Conservation (phyloP, 2,797 vertebrate species). For the Notamacropus eugenii region DNA sequence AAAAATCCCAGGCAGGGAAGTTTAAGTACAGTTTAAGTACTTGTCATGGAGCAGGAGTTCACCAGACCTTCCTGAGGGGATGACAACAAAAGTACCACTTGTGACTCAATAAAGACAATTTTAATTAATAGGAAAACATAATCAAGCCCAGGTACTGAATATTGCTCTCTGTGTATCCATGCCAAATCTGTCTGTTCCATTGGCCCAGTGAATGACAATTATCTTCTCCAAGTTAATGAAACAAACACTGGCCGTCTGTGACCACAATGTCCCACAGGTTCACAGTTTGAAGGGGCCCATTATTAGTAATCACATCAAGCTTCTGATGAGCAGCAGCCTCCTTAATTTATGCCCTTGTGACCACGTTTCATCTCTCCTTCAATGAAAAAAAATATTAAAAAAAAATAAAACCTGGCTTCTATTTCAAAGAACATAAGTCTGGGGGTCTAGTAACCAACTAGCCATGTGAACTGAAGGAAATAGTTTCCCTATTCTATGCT, state of each 20-base stretch:
- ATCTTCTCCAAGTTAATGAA: conserved; percentile 40
- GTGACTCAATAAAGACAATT: neutral
- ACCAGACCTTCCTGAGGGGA: conserved; percentile 3
- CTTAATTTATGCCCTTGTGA: neutral
- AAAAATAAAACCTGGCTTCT: neutral
- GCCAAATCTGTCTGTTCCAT: neutral
- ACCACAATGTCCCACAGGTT: neutral
- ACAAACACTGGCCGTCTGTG: neutral
- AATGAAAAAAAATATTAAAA: neutral
- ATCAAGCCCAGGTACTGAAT: neutral
- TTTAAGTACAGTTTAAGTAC: too few relatives aligned
- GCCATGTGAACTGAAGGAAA: neutral
- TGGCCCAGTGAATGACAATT: conserved; percentile 18
- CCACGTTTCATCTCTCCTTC: neutral
- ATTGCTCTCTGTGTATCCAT: neutral
- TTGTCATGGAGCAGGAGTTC: neutral
- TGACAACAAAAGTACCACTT: conserved; percentile 14
- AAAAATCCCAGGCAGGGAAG: neutral
- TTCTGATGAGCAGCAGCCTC: neutral
- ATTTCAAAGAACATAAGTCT: neutral
- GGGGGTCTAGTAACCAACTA: neutral
- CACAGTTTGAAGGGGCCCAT: neutral
- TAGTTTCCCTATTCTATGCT: neutral
- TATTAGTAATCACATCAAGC: neutral
- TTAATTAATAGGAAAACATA: conserved; percentile 38